Percentiles rank a stretch among this genome's conserved stretches.
phyloP scores from a whole-genome alignment of 2,797 vertebrate species.

The Hirundo rustica region DNA sequence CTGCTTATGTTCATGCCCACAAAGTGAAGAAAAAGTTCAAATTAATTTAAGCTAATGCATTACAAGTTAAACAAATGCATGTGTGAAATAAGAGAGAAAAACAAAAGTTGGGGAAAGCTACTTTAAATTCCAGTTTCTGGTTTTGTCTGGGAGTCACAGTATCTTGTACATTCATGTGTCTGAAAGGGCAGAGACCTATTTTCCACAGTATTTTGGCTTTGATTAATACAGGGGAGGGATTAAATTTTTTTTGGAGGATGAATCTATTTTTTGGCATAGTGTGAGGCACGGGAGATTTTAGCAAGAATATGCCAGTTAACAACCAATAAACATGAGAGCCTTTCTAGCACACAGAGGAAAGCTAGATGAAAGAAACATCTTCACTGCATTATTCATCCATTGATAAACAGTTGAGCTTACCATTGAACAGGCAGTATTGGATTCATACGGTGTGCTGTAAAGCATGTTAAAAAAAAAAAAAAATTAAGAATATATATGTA shows the following conservation, averaged over 20 bases:
- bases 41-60: not conserved
- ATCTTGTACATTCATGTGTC: not conserved
- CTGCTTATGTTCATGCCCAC: not conserved
- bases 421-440: not conserved
- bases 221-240: not conserved
- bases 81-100: not conserved
- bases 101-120: rapidly evolving
- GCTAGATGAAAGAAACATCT: not conserved
- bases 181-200: not conserved
- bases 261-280: not conserved
- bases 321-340: not conserved
- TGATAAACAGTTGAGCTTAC: not conserved
- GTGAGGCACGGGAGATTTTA: not conserved
- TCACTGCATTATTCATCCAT: not conserved
- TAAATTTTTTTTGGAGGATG: not conserved
- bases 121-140: not conserved
- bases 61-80: not conserved
- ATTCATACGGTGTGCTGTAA: not conserved
- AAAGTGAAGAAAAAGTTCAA: not conserved
- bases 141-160: not conserved
- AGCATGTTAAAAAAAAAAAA: not conserved
- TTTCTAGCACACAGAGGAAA: not conserved
- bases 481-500: not conserved
- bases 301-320: not conserved
- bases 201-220: not conserved